phyloP scores from a whole-genome alignment of 2,113 vertebrate genomes.

The Mus spicilegus region DNA sequence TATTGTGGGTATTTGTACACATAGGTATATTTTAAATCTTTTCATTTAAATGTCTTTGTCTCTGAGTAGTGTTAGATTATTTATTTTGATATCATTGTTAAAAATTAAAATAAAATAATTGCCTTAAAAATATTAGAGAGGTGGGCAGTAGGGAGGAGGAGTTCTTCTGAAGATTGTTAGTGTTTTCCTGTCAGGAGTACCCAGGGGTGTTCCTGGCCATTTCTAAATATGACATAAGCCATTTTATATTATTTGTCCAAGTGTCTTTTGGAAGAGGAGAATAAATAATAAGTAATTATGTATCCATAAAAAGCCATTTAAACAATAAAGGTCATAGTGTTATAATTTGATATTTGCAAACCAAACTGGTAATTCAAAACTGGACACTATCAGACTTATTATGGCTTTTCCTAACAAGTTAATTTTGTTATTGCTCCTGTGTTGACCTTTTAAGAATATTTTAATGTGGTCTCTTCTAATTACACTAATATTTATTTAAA shows the following conservation, averaged over 20 bases:
- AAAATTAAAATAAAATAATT: slow-evolving; percentile 69
- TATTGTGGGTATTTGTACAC: not conserved
- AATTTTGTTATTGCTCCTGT: not conserved
- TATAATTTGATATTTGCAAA: not conserved
- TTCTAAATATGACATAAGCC: slow-evolving; percentile 78
- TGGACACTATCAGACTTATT: not conserved
- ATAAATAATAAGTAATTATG: slow-evolving; percentile 76
- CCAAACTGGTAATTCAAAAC: not conserved
- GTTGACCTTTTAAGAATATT: not conserved
- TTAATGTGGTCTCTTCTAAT: not conserved
- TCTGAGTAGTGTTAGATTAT: slow-evolving; percentile 58
- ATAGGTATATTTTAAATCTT: slow-evolving; percentile 33
- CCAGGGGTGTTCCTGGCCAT: slow-evolving; percentile 71
- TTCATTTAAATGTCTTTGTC: slow-evolving; percentile 62
- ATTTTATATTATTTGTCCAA: slow-evolving; percentile 83
- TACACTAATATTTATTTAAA: not conserved
- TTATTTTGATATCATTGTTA: slow-evolving; percentile 68
- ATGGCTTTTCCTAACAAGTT: not conserved
- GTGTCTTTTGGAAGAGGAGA: slow-evolving; percentile 81
- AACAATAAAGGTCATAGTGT: not conserved
- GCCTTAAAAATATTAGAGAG: not conserved
- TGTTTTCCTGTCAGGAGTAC: slow-evolving; percentile 46
- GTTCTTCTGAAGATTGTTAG: slow-evolving; percentile 50
- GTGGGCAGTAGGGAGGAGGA: not conserved
- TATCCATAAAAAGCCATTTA: not conserved